Evolutionary conservation across 2,113 vertebrate species (phyloP).

Genomic region (Tricholaema leucomelas): DNA sequence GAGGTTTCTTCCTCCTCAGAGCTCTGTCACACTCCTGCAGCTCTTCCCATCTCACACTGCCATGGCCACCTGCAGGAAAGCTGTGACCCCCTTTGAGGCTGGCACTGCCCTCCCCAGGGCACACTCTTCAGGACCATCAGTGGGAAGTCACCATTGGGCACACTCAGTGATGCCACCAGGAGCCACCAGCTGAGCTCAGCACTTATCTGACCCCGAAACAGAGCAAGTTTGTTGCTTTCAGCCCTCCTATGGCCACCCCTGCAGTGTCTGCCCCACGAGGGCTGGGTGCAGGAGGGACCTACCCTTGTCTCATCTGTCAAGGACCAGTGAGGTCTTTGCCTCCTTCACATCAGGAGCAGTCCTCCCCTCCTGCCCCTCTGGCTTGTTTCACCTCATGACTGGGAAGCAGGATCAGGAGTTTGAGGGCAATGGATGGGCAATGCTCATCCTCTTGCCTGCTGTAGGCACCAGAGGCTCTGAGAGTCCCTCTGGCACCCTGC

Average conservation of each 20-base stretch:
- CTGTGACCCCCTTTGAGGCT: background rate
- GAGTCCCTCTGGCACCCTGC: background rate
- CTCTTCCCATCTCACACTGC: background rate
- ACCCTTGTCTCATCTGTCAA: background rate
- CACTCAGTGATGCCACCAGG: rapidly evolving
- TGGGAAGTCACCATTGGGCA: too few relatives aligned
- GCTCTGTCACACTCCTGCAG: background rate
- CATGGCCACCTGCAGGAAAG: background rate
- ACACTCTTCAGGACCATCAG: background rate
- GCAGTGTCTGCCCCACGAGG: background rate
- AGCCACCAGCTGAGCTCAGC: background rate
- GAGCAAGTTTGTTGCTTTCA: background rate
- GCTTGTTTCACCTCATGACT: background rate
- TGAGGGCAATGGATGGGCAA: background rate
- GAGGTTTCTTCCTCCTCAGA: background rate
- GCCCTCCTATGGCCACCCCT: rapidly evolving
- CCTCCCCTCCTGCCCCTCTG: background rate
- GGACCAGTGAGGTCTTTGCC: background rate
- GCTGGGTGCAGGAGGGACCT: background rate
- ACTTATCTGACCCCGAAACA: background rate
- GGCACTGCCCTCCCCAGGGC: rapidly evolving
- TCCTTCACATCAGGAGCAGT: background rate
- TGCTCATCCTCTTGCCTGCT: background rate
- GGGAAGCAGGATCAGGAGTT: too few relatives aligned
- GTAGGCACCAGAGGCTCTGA: too few relatives aligned